A percentile compares a stretch with the other conserved stretches of the same genome.
phyloP scores from a whole-genome alignment of 37 sponge, comb jelly and placozoan genomes.

The Ephydatia muelleri region DNA sequence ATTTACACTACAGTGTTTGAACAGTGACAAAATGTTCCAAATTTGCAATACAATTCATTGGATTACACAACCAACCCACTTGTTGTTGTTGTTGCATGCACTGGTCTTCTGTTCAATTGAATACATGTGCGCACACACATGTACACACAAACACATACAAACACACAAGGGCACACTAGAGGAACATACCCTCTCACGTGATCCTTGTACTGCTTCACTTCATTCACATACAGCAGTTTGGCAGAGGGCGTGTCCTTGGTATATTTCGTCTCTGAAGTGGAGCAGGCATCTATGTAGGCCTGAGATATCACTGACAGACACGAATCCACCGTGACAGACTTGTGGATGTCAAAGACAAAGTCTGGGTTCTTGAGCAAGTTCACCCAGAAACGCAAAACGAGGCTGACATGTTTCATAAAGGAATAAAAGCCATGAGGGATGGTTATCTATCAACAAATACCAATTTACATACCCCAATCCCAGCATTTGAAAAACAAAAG shows the following conservation, averaged over 20 bases:
- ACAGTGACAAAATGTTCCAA: no score
- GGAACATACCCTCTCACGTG: conserved; percentile 56
- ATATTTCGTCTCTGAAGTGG: conserved; percentile 67
- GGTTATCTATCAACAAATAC: not conserved
- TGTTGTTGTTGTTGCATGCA: no score
- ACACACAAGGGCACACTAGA: no score
- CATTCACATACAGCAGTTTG: conserved; percentile 93
- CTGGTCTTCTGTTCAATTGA: no score
- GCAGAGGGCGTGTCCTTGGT: conserved; percentile 91
- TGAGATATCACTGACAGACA: conserved; percentile 92
- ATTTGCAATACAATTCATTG: no score
- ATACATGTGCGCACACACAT: no score
- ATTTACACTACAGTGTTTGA: no score
- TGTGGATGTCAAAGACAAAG: conserved; percentile 94
- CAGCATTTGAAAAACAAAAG: no score
- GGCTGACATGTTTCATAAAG: not conserved
- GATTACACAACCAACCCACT: no score
- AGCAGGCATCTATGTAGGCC: conserved; percentile 82
- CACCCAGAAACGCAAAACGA: conserved; percentile 89
- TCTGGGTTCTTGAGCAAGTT: conserved; percentile 98
- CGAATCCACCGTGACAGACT: conserved; percentile 89
- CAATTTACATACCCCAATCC: no score
- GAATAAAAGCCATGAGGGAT: not conserved
- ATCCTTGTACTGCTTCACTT: conserved; percentile 88
- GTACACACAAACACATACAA: not conserved